Evolutionary conservation across 2,888 invertebrate species (phyloP), one percentile per base, ranked within the genome.

Genomic region (Epirrita christyi): DNA sequence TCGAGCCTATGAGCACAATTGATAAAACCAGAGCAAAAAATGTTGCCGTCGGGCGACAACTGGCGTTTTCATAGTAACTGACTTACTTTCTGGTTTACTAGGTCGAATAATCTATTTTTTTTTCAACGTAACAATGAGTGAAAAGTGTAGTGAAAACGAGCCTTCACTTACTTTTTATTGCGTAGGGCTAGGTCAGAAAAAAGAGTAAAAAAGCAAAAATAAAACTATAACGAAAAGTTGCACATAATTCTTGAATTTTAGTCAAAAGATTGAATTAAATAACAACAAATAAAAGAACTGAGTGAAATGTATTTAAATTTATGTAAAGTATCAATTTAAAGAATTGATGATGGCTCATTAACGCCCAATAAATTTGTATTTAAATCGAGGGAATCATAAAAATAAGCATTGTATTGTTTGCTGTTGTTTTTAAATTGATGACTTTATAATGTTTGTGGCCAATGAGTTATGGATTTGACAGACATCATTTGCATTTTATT

Each of bases 91-190:
- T 83, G 80, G 81, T 81, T 87, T 81, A 88, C 83, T 90, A 75
- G 89, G 86, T 86, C 88, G 81, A 80, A 80, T 83, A 80, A 83
- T 81, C 64, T 79, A 74, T 70, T 69, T 81, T 81, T 78, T 82
- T 78, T 78, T 70, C 67, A 71, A 71, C 64, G 59, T 74, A 69
- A 72, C 68, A 73, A 68, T 66, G 59, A 80, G 80, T 78, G 80
- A 82, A 83, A 86, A 84, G 81, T 66, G 60, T 61, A 80, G 83
- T 81, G 81, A 86, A 87, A 86, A 72, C 73, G 59, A 66, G 65
- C 80, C 74, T 81, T 80, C 80, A 81, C 78, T 82, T 79, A 80
- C 77, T 60, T 73, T 74, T 66, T 47, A 15, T 37, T 4, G 13
- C 47, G 6, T 56, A 51, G 53, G 55, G 51, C 48, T 41, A 42